phyloP scores from a whole-genome alignment of 64 coral and sea anemone genomes.

The Montipora foliosa region DNA sequence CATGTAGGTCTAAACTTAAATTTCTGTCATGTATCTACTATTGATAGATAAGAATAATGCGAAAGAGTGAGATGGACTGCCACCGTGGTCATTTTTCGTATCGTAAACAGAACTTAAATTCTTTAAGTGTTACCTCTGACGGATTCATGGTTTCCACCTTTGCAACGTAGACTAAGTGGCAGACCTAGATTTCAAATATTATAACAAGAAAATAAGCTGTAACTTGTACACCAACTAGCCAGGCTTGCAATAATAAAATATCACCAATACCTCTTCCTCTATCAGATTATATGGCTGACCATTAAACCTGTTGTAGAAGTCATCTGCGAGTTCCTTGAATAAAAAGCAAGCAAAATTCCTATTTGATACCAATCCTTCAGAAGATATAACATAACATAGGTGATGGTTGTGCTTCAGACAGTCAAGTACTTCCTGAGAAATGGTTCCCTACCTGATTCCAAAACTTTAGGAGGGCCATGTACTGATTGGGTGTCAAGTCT shows the following conservation, averaged over 20 bases:
- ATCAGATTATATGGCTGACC: slow-evolving; percentile 89
- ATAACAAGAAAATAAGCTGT: too few species aligned
- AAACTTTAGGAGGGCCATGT: slow-evolving; percentile 97
- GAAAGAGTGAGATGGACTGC: too few species aligned
- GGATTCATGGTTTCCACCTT: slow-evolving; percentile 90
- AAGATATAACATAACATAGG: too few species aligned
- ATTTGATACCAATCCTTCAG: too few species aligned
- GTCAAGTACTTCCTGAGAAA: neutral
- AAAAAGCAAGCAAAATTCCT: neutral
- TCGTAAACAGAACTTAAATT: neutral
- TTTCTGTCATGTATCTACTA: too few species aligned
- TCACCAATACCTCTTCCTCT: slow-evolving; percentile 81
- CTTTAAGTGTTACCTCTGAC: slow-evolving; percentile 61
- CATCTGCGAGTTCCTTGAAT: slow-evolving; percentile 84
- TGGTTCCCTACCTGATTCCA: slow-evolving; percentile 66
- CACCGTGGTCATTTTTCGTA: neutral
- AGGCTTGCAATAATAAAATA: too few species aligned
- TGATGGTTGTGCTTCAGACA: neutral
- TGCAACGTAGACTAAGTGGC: slow-evolving; percentile 91
- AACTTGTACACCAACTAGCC: too few species aligned
- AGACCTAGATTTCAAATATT: slow-evolving; percentile 49
- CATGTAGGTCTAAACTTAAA: too few species aligned
- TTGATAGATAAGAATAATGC: too few species aligned
- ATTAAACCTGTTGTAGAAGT: slow-evolving; percentile 96
- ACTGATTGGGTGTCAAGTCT: slow-evolving; percentile 90